Base-by-base conservation (phyloP, 2,888 invertebrate genomes). In the Athalia cordata region DNA sequence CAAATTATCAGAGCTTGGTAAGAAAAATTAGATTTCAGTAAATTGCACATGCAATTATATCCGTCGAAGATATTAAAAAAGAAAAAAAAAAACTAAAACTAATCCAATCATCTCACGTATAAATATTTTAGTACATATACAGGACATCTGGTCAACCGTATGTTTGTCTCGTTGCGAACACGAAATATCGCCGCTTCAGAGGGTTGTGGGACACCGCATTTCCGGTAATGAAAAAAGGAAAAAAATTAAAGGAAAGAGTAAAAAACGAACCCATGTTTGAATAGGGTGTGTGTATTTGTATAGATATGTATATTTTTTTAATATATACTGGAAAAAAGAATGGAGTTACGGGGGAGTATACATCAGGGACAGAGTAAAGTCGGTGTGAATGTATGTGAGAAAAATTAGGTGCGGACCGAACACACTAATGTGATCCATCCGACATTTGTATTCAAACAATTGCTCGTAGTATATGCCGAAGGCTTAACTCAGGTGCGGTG, bases 401-500 rank as follows among this genome's bases (percentile, higher is more conserved):
- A 50, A 67, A 67, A 49, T 49, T 50, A 67, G 29, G 15, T 50
- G 13, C 9, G 67, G 9, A 67, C 50, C 15, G 13, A 15, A 67
- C n/a, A 15, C 67, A 15, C 50, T 7, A 29, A 29, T 29, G 2
- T 29, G 29, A 29, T 29, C 29, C 29, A 29, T 29, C 29, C 29
- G 29, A 29, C 50, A 67, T 67, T 67, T 67, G 50, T 67, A 67
- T 67, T 52, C 67, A 45, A 13, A 67, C 67, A 29, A 67, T 52
- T 49, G 15, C 49, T 67, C 29, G 29, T 29, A 29, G 29, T 29
- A 29, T 29, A 29, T 29, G 29, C 29, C 29, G 29, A 29, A 29
- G 29, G 15, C 49, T 29, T 9, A 52, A 67, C 45, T 65, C 50
- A 67, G 67, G 49, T 67, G 50, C 67, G 50, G 9, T n/a, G 49